Evolutionary conservation across 2,113 vertebrate genomes (phyloP).

Genomic region (Pycnonotus jocosus): DNA sequence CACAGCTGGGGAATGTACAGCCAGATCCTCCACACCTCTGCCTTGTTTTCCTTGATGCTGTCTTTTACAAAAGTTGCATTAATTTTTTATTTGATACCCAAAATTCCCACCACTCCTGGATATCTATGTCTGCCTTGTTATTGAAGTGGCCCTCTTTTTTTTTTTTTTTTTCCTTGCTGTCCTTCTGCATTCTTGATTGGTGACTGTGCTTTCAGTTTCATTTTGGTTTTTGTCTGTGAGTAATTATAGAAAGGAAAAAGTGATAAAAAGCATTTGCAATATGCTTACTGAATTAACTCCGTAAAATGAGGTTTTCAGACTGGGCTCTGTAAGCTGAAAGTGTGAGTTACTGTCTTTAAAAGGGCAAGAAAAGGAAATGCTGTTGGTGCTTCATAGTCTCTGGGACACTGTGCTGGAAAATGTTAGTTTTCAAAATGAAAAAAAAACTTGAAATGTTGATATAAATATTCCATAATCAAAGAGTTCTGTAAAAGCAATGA

Average conservation of each 20-base stretch:
- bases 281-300: not conserved
- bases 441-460: not conserved
- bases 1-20: not conserved
- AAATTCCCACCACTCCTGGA: not conserved
- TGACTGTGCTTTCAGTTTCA: constrained; percentile 18
- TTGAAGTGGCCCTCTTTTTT: not conserved
- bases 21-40: not conserved
- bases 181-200: not conserved
- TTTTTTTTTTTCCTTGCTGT: not conserved
- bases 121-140: not conserved
- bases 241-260: not conserved
- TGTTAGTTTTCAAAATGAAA: not conserved
- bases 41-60: not conserved
- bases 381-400: not conserved
- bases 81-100: not conserved
- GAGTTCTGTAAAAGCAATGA: not conserved
- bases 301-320: not conserved
- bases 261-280: not conserved
- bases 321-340: not conserved
- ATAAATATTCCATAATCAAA: not conserved
- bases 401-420: not conserved
- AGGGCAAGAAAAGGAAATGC: not conserved
- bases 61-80: not conserved
- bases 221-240: not conserved
- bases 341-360: not conserved